A percentile compares a stretch with the other conserved stretches of the same genome.
Conservation (phyloP, 2,888 invertebrate genomes). For the Apodemia mormo region DNA sequence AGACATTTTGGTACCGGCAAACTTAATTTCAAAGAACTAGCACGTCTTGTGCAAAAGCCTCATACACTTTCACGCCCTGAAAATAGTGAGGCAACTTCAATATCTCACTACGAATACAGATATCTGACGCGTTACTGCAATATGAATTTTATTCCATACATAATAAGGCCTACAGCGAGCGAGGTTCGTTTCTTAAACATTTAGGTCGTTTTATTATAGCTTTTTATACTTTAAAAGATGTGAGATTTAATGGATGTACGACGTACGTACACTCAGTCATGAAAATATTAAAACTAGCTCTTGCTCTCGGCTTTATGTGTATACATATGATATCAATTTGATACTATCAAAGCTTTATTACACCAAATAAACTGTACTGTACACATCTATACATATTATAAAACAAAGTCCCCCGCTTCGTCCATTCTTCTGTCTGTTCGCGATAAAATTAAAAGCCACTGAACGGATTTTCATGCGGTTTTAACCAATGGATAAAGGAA, state of each 20-base stretch:
- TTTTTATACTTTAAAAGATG: constrained; percentile 24
- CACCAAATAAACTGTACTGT: too few species aligned
- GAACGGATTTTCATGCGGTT: too few species aligned
- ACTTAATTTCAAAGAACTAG: constrained; percentile 24
- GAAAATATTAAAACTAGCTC: neutral
- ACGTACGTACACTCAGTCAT: constrained; percentile 8
- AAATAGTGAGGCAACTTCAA: constrained; percentile 36
- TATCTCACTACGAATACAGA: constrained; percentile 20
- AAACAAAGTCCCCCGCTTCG: too few species aligned
- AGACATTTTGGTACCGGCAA: constrained; percentile 19
- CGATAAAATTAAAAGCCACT: too few species aligned
- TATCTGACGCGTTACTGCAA: neutral
- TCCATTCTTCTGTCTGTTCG: too few species aligned
- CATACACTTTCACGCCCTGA: constrained; percentile 28
- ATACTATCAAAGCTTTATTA: too few species aligned
- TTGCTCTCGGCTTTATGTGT: neutral
- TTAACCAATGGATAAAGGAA: too few species aligned
- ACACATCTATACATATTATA: too few species aligned
- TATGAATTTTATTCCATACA: constrained; percentile 15
- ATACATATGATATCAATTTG: too few species aligned
- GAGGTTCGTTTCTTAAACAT: neutral
- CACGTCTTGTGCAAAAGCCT: constrained; percentile 23
- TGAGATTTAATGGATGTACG: constrained; percentile 15
- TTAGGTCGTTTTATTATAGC: constrained; percentile 19
- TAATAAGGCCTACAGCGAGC: neutral